Evolutionary conservation across 2,113 vertebrate species (phyloP).

Genomic region (Spilogale gracilis): DNA sequence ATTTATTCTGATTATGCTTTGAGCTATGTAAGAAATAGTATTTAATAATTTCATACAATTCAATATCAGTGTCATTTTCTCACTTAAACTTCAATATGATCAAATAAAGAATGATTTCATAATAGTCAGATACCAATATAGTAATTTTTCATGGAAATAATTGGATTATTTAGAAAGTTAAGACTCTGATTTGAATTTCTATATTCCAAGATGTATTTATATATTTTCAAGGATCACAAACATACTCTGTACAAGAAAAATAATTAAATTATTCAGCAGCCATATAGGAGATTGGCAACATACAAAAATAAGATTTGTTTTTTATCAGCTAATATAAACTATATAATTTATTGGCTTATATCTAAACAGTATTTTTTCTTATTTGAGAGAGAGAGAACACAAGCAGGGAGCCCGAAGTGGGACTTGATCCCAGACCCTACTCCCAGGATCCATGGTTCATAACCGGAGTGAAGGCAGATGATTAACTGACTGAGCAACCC

Average conservation of each 20-base stretch:
- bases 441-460: no score
- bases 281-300: neutral
- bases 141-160: conserved; percentile 22
- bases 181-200: neutral
- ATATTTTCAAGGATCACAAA: neutral
- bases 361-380: neutral
- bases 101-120: conserved; percentile 24
- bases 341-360: neutral
- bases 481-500: no score
- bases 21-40: neutral
- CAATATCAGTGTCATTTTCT: neutral
- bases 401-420: no score
- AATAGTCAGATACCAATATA: neutral
- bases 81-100: neutral
- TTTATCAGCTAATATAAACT: neutral
- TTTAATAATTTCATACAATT: conserved; percentile 12
- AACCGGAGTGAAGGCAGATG: no score
- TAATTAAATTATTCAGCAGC: neutral
- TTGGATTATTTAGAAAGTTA: conserved; percentile 4
- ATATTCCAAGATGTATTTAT: neutral
- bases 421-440: no score
- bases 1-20: neutral
- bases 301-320: neutral
- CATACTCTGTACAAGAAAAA: neutral
- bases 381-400: no score